These are phyloP conservation scores for Hypotaenidia philippensis DNA, from an alignment of 2,797 vertebrate genomes.

Conservation along the genomic window DNA sequence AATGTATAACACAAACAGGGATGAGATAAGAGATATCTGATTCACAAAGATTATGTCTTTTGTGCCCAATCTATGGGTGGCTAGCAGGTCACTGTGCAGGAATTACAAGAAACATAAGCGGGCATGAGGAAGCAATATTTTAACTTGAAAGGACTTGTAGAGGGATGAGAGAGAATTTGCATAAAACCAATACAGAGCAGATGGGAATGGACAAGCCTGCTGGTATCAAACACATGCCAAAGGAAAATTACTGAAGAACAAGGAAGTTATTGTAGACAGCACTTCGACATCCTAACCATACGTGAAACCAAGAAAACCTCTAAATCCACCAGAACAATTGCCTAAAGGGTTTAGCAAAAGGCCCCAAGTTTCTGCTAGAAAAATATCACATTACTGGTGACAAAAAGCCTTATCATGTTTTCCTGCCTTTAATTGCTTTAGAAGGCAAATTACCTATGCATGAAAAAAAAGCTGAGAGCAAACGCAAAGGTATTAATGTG, in stretches of 20 bases:
- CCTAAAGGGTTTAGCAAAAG: slow-evolving; percentile 28
- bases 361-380: slow-evolving; percentile 5
- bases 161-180: slow-evolving; percentile 69
- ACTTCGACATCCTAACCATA: slow-evolving; percentile 19
- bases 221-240: slow-evolving; percentile 38
- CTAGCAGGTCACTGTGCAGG: slow-evolving; percentile 62
- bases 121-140: slow-evolving; percentile 70
- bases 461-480: neutral
- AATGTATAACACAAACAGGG: slow-evolving; percentile 54
- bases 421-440: neutral
- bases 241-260: slow-evolving; percentile 72
- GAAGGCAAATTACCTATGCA: neutral
- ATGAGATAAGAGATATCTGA: slow-evolving; percentile 68
- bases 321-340: neutral
- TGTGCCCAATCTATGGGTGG: slow-evolving; percentile 56
- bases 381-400: slow-evolving; percentile 23
- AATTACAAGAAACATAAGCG: slow-evolving; percentile 46
- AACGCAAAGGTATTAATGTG: neutral
- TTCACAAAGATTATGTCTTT: slow-evolving; percentile 64
- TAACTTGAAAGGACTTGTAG: slow-evolving; percentile 70
- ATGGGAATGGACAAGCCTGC: slow-evolving; percentile 68
- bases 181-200: slow-evolving; percentile 68
- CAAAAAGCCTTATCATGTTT: slow-evolving; percentile 9
- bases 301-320: slow-evolving; percentile 39
- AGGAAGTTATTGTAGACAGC: slow-evolving; percentile 63